Evolutionary conservation across 2,888 invertebrate genomes (phyloP).

Genomic region (Nasonovia ribisnigri): DNA sequence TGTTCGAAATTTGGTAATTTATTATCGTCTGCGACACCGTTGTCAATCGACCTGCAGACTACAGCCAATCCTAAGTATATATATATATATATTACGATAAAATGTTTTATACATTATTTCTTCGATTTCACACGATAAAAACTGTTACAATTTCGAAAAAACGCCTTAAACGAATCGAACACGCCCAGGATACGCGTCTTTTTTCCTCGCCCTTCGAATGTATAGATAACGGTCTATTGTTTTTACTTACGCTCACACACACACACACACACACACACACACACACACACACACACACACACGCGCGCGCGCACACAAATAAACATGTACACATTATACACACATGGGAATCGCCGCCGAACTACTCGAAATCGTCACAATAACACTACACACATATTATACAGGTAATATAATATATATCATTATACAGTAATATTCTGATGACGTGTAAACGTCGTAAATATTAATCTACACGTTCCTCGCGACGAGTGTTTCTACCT

Average conservation of each 20-base stretch:
- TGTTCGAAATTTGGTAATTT: neutral
- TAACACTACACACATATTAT: neutral
- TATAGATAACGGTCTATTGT: neutral
- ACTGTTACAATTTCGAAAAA: neutral
- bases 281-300: neutral
- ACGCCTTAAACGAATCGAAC: neutral
- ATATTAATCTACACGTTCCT: constrained; percentile 15
- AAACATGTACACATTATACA: neutral
- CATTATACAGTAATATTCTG: neutral
- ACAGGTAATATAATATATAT: neutral
- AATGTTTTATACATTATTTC: neutral
- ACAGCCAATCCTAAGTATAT: neutral
- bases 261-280: neutral
- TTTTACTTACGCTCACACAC: neutral
- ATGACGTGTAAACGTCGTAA: constrained; percentile 19
- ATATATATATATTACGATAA: neutral
- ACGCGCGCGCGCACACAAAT: too few relatives aligned
- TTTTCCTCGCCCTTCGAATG: neutral
- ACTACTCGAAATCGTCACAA: constrained; percentile 7
- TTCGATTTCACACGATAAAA: neutral
- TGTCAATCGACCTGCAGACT: neutral
- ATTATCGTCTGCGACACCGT: neutral
- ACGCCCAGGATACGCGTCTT: neutral
- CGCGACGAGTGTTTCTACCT: neutral
- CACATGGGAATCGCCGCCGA: neutral